Evolutionary conservation across 2,113 vertebrate genomes (phyloP).

Genomic region (Lathamus discolor): DNA sequence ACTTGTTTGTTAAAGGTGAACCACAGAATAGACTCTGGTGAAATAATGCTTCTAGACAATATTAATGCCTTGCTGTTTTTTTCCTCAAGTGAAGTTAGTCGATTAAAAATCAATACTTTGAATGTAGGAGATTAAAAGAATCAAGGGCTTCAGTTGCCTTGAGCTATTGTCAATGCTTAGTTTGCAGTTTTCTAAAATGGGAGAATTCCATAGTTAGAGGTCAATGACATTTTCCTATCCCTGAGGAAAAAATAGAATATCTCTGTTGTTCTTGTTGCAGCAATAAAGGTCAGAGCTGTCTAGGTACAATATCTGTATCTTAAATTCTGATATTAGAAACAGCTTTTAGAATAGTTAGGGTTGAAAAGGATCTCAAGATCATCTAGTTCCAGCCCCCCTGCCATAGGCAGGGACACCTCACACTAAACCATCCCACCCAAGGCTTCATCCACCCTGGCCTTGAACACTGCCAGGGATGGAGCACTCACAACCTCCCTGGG

Average conservation of each 20-base stretch:
- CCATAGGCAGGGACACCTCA: no score
- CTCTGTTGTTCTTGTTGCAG: neutral
- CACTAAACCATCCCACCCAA: no score
- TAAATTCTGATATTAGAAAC: neutral
- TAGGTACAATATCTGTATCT: neutral
- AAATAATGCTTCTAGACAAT: neutral
- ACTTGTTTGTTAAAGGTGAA: neutral
- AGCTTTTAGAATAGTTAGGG: no score
- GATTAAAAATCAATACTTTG: neutral
- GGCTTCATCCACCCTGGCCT: no score
- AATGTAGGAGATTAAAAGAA: constrained; percentile 9
- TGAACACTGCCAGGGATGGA: no score
- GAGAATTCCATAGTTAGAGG: constrained; percentile 15
- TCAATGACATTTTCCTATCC: constrained; percentile 60
- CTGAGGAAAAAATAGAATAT: neutral
- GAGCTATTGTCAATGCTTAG: constrained; percentile 62
- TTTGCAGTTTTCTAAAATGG: constrained; percentile 32
- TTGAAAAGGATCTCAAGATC: no score
- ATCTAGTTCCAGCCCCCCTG: no score
- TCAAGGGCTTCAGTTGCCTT: constrained; percentile 42
- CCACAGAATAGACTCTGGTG: neutral
- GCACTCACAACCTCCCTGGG: no score
- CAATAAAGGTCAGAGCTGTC: neutral
- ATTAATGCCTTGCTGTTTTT: neutral
- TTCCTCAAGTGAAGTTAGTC: neutral